phyloP scores from a whole-genome alignment of 2,113 vertebrate genomes.

The Sebastes fasciatus region DNA sequence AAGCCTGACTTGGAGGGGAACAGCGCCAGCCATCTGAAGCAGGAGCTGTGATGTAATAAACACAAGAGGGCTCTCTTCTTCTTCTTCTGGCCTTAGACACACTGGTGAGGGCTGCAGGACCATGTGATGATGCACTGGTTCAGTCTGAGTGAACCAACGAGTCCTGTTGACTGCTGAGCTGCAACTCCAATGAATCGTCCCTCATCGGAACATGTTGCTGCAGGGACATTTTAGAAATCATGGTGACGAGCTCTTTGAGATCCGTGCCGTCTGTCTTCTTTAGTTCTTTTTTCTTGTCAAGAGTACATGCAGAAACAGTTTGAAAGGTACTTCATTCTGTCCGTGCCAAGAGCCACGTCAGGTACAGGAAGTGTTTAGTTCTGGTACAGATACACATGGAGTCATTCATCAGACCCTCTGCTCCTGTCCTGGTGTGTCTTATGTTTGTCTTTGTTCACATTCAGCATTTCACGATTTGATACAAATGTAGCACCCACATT shows the following conservation, averaged over 20 bases:
- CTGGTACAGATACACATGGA: background rate
- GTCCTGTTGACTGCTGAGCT: background rate
- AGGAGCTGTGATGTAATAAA: slow-evolving; percentile 86
- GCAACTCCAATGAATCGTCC: too few relatives aligned
- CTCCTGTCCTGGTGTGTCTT: background rate
- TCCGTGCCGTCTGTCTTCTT: background rate
- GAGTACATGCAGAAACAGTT: background rate
- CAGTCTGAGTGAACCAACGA: background rate
- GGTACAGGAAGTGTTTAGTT: background rate
- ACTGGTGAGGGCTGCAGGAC: background rate
- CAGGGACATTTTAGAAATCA: background rate
- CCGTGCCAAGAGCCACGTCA: background rate
- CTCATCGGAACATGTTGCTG: background rate
- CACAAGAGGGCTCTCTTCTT: too few relatives aligned
- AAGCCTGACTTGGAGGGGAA: slow-evolving; percentile 80
- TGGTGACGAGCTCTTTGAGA: background rate
- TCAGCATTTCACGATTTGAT: slow-evolving; percentile 9
- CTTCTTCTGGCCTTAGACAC: background rate
- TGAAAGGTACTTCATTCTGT: background rate
- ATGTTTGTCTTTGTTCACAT: background rate
- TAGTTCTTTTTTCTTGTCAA: background rate
- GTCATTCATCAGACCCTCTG: background rate
- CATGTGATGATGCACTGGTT: background rate
- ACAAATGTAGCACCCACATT: background rate
- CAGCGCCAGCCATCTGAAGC: slow-evolving; percentile 78